These are phyloP conservation scores for Guaruba guarouba DNA, from an alignment of 2,113 vertebrate species.

Conservation along the genomic window DNA sequence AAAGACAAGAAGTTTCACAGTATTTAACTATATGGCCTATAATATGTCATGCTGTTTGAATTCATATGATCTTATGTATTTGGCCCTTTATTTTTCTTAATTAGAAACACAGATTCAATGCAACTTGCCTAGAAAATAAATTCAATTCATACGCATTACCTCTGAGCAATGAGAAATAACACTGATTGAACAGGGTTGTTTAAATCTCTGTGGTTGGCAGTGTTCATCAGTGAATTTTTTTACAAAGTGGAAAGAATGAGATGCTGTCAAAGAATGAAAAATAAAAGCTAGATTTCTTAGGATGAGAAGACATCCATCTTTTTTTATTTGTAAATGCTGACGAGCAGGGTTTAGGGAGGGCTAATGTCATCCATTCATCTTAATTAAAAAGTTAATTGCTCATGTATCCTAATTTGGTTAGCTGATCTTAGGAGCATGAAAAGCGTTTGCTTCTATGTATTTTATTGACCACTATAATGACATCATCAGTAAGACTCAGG, in stretches of 20 bases:
- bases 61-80: not conserved
- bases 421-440: conserved; percentile 59
- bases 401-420: conserved; percentile 77
- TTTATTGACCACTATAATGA: conserved; percentile 76
- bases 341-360: conserved; percentile 80
- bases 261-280: conserved; percentile 71
- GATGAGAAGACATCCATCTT: conserved; percentile 74
- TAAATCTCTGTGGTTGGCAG: conserved; percentile 31
- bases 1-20: not conserved
- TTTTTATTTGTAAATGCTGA: conserved; percentile 81
- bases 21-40: not conserved
- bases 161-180: conserved; percentile 39
- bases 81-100: conserved; percentile 23
- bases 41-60: not conserved
- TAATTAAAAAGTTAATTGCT: conserved; percentile 88
- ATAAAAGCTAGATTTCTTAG: conserved; percentile 74
- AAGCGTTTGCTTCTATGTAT: conserved; percentile 70
- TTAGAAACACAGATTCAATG: conserved; percentile 40
- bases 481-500: conserved; percentile 72
- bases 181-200: conserved; percentile 45
- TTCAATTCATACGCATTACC: conserved; percentile 1
- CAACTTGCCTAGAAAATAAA: conserved; percentile 40
- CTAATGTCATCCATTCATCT: conserved; percentile 82
- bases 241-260: conserved; percentile 70
- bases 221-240: conserved; percentile 62